Percentiles rank a stretch among this genome's conserved stretches.
Conservation (phyloP, 1,140 invertebrate species). For the Teleopsis dalmanni region DNA sequence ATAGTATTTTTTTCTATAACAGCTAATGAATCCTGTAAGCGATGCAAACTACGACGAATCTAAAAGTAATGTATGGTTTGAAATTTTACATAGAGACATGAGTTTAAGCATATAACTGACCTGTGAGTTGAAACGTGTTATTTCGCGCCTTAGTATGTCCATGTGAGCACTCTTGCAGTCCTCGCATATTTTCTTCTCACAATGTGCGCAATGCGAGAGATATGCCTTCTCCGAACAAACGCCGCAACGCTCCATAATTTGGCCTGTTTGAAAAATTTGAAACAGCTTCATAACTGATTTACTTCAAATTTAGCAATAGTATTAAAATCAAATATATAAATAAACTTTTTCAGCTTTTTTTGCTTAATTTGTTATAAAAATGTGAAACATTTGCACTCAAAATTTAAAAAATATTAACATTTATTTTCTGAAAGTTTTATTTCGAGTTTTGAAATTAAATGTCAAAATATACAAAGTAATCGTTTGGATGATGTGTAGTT, state of each 20-base stretch:
- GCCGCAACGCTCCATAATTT: conserved; percentile 77
- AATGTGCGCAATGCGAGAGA: conserved; percentile 81
- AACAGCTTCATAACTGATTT: neutral
- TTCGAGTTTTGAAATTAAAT: no score
- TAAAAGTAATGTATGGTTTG: conserved; percentile 21
- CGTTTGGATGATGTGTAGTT: no score
- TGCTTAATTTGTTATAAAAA: no score
- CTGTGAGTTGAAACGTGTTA: conserved; percentile 88
- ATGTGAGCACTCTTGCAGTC: conserved; percentile 90
- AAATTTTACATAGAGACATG: neutral
- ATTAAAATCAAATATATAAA: neutral
- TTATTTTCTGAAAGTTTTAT: no score
- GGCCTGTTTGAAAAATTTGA: conserved; percentile 47
- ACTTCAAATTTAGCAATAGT: no score
- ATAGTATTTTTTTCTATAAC: conserved; percentile 79
- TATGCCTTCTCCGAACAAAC: conserved; percentile 94
- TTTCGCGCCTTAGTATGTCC: conserved; percentile 90
- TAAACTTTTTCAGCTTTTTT: no score
- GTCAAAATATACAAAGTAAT: no score
- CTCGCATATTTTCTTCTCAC: conserved; percentile 87
- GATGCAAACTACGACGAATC: conserved; percentile 73
- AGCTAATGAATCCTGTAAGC: conserved; percentile 74
- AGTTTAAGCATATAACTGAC: conserved; percentile 43
- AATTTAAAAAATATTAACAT: no score
- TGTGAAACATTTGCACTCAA: no score